Percentiles rank a stretch among this genome's conserved stretches.
These are phyloP conservation scores for Nesogale talazaci DNA, from an alignment of 2,113 vertebrate genomes.

Conservation along the genomic window DNA sequence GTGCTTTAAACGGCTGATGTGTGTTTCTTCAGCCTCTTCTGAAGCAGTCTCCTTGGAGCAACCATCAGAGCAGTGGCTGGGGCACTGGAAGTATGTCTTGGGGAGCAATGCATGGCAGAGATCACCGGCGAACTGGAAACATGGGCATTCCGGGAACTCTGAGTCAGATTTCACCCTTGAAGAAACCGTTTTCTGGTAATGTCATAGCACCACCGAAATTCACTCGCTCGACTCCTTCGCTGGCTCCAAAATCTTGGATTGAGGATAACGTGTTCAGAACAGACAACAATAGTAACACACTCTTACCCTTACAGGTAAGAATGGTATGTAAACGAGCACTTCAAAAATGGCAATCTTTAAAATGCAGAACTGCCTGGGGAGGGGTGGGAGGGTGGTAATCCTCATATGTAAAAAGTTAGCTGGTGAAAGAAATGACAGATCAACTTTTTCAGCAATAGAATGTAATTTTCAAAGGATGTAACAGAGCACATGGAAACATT, in stretches of 20 bases:
- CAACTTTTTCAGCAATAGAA: constrained; percentile 40
- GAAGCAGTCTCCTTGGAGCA: constrained; percentile 97
- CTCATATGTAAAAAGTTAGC: background rate
- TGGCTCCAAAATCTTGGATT: constrained; percentile 96
- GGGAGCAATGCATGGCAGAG: constrained; percentile 92
- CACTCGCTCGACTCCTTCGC: constrained; percentile 92
- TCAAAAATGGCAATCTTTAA: constrained; percentile 59
- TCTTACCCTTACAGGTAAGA: constrained; percentile 97
- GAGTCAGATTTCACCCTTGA: constrained; percentile 96
- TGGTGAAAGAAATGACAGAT: background rate
- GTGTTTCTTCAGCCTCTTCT: constrained; percentile 91
- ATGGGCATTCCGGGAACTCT: constrained; percentile 94
- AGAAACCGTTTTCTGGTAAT: constrained; percentile 97
- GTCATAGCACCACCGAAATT: constrained; percentile 99
- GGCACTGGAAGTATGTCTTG: constrained; percentile 95
- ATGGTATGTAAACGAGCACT: constrained; percentile 76
- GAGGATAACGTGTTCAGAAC: constrained; percentile 98
- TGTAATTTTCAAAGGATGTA: constrained; percentile 21
- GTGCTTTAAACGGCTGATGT: constrained; percentile 47
- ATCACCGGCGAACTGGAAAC: constrained; percentile 94
- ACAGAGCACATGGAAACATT: constrained; percentile 7
- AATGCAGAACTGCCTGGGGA: background rate
- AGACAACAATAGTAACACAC: constrained; percentile 98
- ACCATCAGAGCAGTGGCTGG: constrained; percentile 96
- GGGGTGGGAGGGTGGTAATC: constrained; percentile 9